Evolutionary conservation across 2,888 invertebrate genomes (phyloP).

Genomic region (Mycogona germanica): DNA sequence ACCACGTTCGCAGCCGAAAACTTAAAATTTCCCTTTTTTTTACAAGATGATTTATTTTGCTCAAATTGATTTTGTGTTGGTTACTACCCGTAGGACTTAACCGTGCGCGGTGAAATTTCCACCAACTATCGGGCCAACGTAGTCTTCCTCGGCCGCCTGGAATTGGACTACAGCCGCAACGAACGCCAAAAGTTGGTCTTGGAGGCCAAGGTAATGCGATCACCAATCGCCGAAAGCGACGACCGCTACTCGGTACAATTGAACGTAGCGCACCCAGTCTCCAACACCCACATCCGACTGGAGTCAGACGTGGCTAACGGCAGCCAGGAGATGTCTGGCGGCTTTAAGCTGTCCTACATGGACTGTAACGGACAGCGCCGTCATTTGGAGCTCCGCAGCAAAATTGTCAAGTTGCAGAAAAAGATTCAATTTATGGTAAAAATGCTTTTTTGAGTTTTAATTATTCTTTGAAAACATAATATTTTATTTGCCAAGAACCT

Average conservation of each 20-base stretch:
- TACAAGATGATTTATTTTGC: background rate
- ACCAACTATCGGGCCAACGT: background rate
- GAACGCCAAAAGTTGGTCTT: slow-evolving; percentile 1
- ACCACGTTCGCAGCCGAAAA: background rate
- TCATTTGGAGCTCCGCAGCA: slow-evolving; percentile 18
- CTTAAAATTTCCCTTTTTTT: background rate
- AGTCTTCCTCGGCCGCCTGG: background rate
- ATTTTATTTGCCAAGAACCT: no score
- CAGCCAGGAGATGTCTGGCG: slow-evolving; percentile 9
- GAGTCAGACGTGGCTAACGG: slow-evolving; percentile 8
- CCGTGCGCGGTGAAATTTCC: slow-evolving; percentile 7
- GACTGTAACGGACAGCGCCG: slow-evolving; percentile 12
- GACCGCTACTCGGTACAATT: slow-evolving; percentile 1
- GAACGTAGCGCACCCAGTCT: slow-evolving; percentile 20
- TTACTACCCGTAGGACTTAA: background rate
- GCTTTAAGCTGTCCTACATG: slow-evolving; percentile 14
- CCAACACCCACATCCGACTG: slow-evolving; percentile 21
- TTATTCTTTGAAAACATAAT: no score
- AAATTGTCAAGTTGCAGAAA: slow-evolving; percentile 14
- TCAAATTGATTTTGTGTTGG: no score
- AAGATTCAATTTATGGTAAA: slow-evolving; percentile 16
- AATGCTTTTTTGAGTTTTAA: no score
- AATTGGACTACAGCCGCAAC: slow-evolving; percentile 4
- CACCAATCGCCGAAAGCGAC: background rate
- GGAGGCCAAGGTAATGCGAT: background rate